Percentiles rank a stretch among this genome's conserved stretches.
phyloP scores from a whole-genome alignment of 1,140 invertebrate species.

The Caenorhabditis elegans region WBcel235 BX284606.5:5138001-5138500 shows the following conservation, averaged over 20 bases:
- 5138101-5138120: no score
- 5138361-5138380: no score
- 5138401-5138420: neutral
- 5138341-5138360: neutral
- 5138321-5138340: neutral
- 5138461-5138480: no score
- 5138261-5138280: slow-evolving; percentile 24
- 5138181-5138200: neutral
- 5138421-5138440: no score
- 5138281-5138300: slow-evolving; percentile 27
- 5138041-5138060: neutral
- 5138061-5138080: neutral
- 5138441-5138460: no score
- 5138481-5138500: no score
- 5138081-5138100: no score
- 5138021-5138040: neutral
- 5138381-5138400: no score
- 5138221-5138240: neutral
- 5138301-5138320: neutral
- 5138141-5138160: no score
- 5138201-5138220: neutral
- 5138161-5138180: neutral
- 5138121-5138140: no score
- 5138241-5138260: neutral
- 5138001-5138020: neutral